Base-by-base conservation (phyloP, 1,140 invertebrate genomes). In the Drosophila truncata region DNA sequence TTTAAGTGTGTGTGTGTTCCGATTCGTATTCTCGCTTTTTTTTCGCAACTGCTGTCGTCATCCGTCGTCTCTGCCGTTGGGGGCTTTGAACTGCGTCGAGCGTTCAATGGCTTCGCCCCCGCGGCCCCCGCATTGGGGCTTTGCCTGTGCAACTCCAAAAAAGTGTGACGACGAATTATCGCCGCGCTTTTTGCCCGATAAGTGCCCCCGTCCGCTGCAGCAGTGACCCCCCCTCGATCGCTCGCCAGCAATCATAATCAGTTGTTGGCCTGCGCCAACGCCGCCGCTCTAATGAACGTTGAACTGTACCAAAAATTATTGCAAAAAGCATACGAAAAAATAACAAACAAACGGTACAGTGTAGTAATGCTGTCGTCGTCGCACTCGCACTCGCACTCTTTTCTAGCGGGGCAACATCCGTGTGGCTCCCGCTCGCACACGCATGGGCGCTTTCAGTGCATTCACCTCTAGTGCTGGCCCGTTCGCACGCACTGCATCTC, bases 231-330 rank as follows among this genome's bases (percentile, higher is more conserved):
- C 29, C 29, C 16, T 4, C 20, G 5, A 4, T 29, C 31, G 31
- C 31, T 0, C 46, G 35, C 11, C 13, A 25, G 9, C 41, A 23
- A 9, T 44, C 47, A 27, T 62, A 80, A 81, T 85, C 82, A 78
- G 81, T 76, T 83, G 83, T 84, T 84, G 76, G 72, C 29, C n/a
- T n/a, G n/a, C n/a, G n/a, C n/a, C n/a, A n/a, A n/a, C n/a, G n/a
- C n/a, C 60, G 31, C 77, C 50, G 59, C 70, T 78, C 67, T 81
- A 84, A 85, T 85, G 83, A 86, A 73, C 82, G 81, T 87, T 86
- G 83, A 87, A 86, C 83, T 86, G 83, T 65, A 55, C 23, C 37
- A 81, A 82, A 33, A 31, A 33, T 3, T 6, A 70, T 70, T 70
- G 62, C 81, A 77, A 64, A 83, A 77, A 49, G 25, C 44, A 61